These are phyloP conservation scores for Cataglyphis livida DNA, from an alignment of 2,888 invertebrate genomes.

Conservation along the genomic window DNA sequence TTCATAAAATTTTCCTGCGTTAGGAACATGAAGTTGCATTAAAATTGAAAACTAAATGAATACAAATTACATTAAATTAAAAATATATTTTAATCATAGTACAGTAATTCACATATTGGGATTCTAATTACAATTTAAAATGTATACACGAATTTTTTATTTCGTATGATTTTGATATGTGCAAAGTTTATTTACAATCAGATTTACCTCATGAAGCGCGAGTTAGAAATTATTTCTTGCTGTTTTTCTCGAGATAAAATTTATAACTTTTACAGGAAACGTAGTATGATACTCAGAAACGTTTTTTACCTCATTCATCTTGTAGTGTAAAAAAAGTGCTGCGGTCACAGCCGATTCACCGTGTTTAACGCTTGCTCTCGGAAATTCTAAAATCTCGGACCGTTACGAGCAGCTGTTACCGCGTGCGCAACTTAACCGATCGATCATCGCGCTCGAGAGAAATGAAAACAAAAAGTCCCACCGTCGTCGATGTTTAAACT, in stretches of 20 bases:
- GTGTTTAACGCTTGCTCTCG: conserved; percentile 24
- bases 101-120: not conserved
- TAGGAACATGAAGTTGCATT: not conserved
- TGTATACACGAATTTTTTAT: not conserved
- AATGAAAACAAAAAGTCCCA: conserved; percentile 39
- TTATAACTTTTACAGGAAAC: conserved; percentile 5
- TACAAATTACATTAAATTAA: not conserved
- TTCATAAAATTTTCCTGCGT: not conserved
- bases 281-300: not conserved
- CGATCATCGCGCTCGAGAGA: conserved; percentile 28
- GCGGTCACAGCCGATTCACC: conserved; percentile 33
- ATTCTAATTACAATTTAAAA: not conserved
- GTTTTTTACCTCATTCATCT: conserved; percentile 34
- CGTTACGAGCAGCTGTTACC: conserved; percentile 52
- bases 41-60: not conserved
- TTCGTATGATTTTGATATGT: not conserved
- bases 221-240: not conserved
- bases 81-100: not conserved
- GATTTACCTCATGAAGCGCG: not conserved
- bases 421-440: conserved; percentile 35
- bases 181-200: not conserved
- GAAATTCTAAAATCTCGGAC: conserved; percentile 47
- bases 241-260: not conserved
- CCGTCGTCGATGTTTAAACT: conserved; percentile 32
- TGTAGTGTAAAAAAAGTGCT: conserved; percentile 17